Conservation (phyloP, 2,113 vertebrate species). For the Setophaga coronata region DNA sequence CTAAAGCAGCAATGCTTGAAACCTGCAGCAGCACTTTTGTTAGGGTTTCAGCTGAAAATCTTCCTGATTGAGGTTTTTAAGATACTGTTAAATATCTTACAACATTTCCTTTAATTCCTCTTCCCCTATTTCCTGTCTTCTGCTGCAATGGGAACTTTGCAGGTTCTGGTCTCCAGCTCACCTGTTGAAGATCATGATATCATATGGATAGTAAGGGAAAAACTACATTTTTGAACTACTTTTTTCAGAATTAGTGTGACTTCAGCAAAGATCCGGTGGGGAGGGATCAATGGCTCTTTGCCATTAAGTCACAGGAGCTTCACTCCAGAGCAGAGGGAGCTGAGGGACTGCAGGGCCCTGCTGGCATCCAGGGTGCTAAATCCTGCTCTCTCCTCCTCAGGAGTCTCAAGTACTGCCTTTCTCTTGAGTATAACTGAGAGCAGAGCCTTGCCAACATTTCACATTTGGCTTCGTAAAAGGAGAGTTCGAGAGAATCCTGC, state of each 20-base stretch:
- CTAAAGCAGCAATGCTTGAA: neutral
- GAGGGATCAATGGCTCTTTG: neutral
- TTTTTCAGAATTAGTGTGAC: neutral
- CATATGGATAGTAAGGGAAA: neutral
- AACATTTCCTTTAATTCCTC: neutral
- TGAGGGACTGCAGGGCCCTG: neutral
- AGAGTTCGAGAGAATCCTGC: neutral
- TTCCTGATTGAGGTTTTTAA: neutral
- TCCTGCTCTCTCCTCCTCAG: neutral
- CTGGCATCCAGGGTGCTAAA: neutral
- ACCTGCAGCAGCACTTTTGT: neutral
- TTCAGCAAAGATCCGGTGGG: neutral
- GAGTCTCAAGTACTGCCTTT: neutral
- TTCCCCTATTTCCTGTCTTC: neutral
- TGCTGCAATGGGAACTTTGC: neutral
- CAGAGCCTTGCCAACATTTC: neutral
- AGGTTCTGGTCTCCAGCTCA: neutral
- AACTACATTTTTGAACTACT: neutral
- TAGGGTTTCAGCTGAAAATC: neutral
- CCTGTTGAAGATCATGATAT: neutral
- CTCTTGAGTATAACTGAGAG: neutral
- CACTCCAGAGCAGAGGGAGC: neutral
- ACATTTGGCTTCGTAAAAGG: neutral
- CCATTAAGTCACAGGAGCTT: neutral
- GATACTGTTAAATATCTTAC: neutral